These are phyloP conservation scores for Micrastur ruficollis DNA, from an alignment of 2,797 vertebrate species.

Conservation along the genomic window DNA sequence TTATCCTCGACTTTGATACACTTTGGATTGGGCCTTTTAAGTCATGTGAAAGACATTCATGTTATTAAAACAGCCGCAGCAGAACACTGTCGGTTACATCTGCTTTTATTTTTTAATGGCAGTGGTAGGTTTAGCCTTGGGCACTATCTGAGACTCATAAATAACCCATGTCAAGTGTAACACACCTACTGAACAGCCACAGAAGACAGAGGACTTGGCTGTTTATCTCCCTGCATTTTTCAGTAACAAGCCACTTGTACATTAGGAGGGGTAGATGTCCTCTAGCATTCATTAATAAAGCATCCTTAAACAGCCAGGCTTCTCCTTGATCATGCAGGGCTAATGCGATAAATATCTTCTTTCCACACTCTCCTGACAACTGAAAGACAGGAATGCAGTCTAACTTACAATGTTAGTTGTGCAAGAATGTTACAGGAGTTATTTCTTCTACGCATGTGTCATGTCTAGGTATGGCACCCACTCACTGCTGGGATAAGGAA, in stretches of 20 bases:
- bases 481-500: accelerated
- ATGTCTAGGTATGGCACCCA: accelerated
- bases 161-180: conserved; percentile 62
- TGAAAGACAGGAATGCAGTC: conserved; percentile 58
- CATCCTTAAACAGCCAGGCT: conserved; percentile 40
- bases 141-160: conserved; percentile 53
- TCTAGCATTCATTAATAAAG: conserved; percentile 66
- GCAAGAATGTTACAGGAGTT: neutral
- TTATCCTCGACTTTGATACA: neutral
- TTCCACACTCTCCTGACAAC: conserved; percentile 46
- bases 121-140: conserved; percentile 49
- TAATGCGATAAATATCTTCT: conserved; percentile 61
- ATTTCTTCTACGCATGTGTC: neutral
- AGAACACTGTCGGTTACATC: neutral
- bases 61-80: neutral
- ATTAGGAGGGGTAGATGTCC: conserved; percentile 49
- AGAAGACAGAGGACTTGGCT: conserved; percentile 47
- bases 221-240: conserved; percentile 63
- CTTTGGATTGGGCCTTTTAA: conserved; percentile 21
- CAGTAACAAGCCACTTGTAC: conserved; percentile 22
- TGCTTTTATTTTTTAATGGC: conserved; percentile 68
- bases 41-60: neutral
- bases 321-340: conserved; percentile 48
- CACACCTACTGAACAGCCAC: conserved; percentile 51
- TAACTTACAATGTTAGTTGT: neutral